A percentile compares a stretch with the other conserved stretches of the same genome.
Conservation (phyloP, 2,888 invertebrate species). For the Elmis aenea region DNA sequence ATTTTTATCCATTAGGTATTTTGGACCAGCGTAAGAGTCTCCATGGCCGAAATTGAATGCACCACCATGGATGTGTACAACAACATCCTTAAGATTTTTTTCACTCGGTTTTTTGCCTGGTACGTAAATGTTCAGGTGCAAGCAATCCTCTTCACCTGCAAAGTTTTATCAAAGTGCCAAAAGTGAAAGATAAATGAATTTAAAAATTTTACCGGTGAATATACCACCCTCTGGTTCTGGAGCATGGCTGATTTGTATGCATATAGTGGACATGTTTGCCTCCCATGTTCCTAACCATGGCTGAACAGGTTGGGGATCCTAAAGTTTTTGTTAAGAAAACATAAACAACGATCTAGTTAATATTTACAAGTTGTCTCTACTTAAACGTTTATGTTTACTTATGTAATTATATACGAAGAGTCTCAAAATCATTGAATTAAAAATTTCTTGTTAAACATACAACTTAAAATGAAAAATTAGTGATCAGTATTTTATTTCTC, state of each 20-base stretch:
- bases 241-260: conserved; percentile 12
- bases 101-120: conserved; percentile 42
- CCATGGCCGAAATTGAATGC: conserved; percentile 59
- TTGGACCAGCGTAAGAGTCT: conserved; percentile 42
- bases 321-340: not conserved
- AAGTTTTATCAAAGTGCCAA: not conserved
- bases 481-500: too few relatives aligned
- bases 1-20: conserved; percentile 55
- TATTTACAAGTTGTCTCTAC: too few relatives aligned
- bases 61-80: conserved; percentile 58
- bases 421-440: too few relatives aligned
- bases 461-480: too few relatives aligned
- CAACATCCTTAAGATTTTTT: conserved; percentile 49
- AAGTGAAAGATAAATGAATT: too few relatives aligned
- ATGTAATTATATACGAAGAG: too few relatives aligned
- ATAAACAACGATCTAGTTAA: conserved; percentile 1
- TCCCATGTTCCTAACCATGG: conserved; percentile 22
- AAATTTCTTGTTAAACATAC: too few relatives aligned
- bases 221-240: too few relatives aligned
- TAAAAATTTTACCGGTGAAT: too few relatives aligned
- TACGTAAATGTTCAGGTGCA: conserved; percentile 55
- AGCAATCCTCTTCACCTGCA: conserved; percentile 57
- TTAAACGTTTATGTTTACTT: too few relatives aligned
- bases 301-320: conserved; percentile 18
- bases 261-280: conserved; percentile 15